Conservation (phyloP, 2,113 vertebrate species). For the Coptodon bakossiorum region DNA sequence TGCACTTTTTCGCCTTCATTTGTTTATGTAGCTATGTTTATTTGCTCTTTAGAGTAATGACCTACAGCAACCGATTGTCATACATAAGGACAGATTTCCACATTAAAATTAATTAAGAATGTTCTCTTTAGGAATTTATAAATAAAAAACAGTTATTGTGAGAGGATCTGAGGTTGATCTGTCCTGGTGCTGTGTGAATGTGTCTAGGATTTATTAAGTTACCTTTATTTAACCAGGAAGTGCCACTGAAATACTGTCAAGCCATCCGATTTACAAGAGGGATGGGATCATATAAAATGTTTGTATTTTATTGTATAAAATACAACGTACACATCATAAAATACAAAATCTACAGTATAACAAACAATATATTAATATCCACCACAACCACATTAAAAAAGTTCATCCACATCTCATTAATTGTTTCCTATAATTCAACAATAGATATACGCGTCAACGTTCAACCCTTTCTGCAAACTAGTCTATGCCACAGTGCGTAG, state of each 20-base stretch:
- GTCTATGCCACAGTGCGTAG: fast-evolving
- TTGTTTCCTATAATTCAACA: neutral
- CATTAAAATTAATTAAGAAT: neutral
- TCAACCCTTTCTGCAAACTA: neutral
- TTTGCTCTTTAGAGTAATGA: neutral
- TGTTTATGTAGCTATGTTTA: neutral
- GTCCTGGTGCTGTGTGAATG: neutral
- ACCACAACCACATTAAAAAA: neutral
- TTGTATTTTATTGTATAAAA: neutral
- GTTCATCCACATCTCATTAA: neutral
- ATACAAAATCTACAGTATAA: neutral
- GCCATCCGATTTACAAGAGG: neutral
- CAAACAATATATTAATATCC: neutral
- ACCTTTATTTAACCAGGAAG: neutral
- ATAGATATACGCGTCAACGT: fast-evolving
- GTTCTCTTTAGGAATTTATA: neutral
- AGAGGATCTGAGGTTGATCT: neutral
- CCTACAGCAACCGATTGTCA: neutral
- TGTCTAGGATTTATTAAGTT: neutral
- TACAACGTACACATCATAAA: fast-evolving
- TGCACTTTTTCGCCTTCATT: neutral
- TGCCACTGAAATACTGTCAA: neutral
- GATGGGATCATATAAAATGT: neutral
- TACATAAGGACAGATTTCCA: neutral
- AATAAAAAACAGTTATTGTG: neutral